These are phyloP conservation scores for Stenurella melanura DNA, from an alignment of 2,888 invertebrate species.

Conservation along the genomic window DNA sequence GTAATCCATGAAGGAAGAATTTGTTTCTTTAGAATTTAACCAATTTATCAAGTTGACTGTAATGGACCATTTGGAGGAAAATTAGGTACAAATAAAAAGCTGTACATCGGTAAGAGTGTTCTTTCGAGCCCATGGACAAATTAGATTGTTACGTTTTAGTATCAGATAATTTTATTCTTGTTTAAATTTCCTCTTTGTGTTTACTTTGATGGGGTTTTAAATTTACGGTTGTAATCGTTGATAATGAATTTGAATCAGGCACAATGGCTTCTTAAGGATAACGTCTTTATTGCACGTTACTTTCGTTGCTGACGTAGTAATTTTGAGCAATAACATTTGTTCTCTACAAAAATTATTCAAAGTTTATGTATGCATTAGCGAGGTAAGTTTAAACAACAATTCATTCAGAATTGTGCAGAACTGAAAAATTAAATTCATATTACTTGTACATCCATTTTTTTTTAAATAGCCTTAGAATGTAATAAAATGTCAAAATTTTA, in stretches of 20 bases:
- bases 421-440: no score
- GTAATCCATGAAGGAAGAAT: slow-evolving; percentile 7
- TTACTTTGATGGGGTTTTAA: slow-evolving; percentile 11
- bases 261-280: not conserved
- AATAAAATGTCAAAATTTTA: no score
- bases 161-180: slow-evolving; percentile 53
- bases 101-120: slow-evolving; percentile 54
- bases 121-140: slow-evolving; percentile 54
- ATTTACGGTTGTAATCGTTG: not conserved
- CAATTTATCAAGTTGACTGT: slow-evolving; percentile 60
- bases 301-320: not conserved
- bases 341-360: not conserved
- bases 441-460: no score
- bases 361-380: no score
- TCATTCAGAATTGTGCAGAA: no score
- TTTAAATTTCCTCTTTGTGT: slow-evolving; percentile 26
- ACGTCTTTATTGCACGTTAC: not conserved
- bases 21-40: slow-evolving; percentile 41
- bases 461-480: no score
- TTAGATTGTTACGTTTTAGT: slow-evolving; percentile 57
- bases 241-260: not conserved
- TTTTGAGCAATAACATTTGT: not conserved
- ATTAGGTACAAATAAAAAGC: slow-evolving; percentile 59
- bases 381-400: no score
- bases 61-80: slow-evolving; percentile 61